Evolutionary conservation across 2,888 invertebrate species (phyloP).

Genomic region (Platycnemis pennipes): DNA sequence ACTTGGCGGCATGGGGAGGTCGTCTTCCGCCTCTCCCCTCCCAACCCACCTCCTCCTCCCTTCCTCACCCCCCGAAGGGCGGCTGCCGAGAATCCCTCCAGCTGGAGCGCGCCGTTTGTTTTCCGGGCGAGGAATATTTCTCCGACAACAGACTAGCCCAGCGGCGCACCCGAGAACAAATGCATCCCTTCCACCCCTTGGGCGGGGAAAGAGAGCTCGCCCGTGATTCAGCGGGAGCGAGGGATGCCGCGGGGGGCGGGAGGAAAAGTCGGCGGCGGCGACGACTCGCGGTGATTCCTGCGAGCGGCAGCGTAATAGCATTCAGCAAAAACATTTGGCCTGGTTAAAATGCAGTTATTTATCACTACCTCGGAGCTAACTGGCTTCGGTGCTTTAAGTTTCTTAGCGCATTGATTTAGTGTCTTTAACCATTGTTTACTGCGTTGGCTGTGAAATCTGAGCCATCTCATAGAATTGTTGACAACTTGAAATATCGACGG

Average conservation of each 20-base stretch:
- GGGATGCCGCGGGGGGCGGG: background rate
- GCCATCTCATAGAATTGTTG: too few relatives aligned
- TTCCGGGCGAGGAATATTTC: background rate
- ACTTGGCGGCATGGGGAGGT: too few relatives aligned
- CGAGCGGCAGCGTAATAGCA: background rate
- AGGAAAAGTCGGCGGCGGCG: background rate
- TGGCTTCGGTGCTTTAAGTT: background rate
- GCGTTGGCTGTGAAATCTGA: too few relatives aligned
- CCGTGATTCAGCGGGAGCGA: background rate
- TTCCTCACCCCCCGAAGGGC: background rate
- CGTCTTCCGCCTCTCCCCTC: too few relatives aligned
- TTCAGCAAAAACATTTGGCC: conserved; percentile 1
- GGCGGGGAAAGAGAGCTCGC: background rate
- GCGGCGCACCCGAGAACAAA: background rate
- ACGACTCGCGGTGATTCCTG: background rate
- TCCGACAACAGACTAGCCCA: background rate
- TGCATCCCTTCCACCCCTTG: background rate
- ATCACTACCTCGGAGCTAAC: background rate
- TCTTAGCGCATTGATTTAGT: too few relatives aligned
- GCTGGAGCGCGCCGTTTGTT: background rate
- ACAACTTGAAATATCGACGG: too few relatives aligned
- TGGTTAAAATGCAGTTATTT: background rate
- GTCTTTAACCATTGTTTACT: too few relatives aligned
- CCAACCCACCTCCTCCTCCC: background rate
- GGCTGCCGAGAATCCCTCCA: background rate